A percentile compares a stretch with the other conserved stretches of the same genome.
phyloP scores from a whole-genome alignment of 2,113 vertebrate genomes.

The Rhinichthys klamathensis region DNA sequence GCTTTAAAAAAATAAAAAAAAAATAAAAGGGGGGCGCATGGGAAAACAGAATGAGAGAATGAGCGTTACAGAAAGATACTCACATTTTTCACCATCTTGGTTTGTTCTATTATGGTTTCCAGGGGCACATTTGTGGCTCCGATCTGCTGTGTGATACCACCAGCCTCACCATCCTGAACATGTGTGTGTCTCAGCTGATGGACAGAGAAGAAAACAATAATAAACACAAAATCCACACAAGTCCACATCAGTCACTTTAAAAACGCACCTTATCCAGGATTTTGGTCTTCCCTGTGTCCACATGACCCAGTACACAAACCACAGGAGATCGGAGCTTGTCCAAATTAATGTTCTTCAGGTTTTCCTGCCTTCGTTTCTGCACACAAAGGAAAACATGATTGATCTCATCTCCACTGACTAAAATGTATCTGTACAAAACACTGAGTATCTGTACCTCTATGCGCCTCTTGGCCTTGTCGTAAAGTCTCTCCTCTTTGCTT shows the following conservation, averaged over 20 bases:
- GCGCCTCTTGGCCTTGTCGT: conserved; percentile 92
- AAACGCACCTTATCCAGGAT: conserved; percentile 97
- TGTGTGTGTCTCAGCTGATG: conserved; percentile 89
- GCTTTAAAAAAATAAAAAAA: too few species aligned
- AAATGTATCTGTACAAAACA: neutral
- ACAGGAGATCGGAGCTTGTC: conserved; percentile 89
- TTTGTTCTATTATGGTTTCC: conserved; percentile 92
- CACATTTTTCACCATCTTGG: conserved; percentile 97
- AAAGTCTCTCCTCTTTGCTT: conserved; percentile 90
- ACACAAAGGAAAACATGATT: conserved; percentile 7
- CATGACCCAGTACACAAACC: conserved; percentile 96
- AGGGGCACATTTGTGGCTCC: conserved; percentile 96
- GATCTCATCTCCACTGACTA: neutral
- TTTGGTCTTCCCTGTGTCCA: conserved; percentile 98
- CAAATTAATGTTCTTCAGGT: conserved; percentile 84
- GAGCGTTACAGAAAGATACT: conserved; percentile 54
- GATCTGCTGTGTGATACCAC: conserved; percentile 98
- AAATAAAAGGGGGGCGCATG: too few species aligned
- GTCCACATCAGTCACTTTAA: neutral
- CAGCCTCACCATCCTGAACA: conserved; percentile 95
- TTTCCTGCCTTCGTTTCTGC: conserved; percentile 91
- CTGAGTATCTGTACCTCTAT: conserved; percentile 82
- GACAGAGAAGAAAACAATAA: conserved; percentile 39
- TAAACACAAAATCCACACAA: conserved; percentile 4
- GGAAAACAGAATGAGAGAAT: neutral